A percentile compares a stretch with the other conserved stretches of the same genome.
These are phyloP conservation scores for Hirundichthys speculiger DNA, from an alignment of 2,113 vertebrate genomes.

Conservation along the genomic window DNA sequence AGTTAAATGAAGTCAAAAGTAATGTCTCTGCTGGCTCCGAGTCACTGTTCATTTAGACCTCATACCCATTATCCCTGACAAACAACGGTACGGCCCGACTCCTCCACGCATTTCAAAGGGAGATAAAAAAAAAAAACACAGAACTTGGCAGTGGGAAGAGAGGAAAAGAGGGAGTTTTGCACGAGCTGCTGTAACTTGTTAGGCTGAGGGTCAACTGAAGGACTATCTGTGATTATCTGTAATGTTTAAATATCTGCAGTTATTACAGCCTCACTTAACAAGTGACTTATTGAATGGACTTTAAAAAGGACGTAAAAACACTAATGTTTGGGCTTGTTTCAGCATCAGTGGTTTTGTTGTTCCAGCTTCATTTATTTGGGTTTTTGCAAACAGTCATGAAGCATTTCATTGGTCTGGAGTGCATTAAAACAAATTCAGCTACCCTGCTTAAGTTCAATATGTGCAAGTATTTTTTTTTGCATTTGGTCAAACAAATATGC, in stretches of 20 bases:
- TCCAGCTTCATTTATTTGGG: too few species aligned
- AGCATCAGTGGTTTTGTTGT: too few species aligned
- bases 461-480: too few species aligned
- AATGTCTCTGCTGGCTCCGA: constrained; percentile 25
- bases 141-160: constrained; percentile 53
- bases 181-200: constrained; percentile 31
- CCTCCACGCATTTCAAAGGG: constrained; percentile 43
- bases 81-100: constrained; percentile 52
- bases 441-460: too few species aligned
- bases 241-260: constrained; percentile 16
- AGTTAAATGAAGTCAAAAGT: constrained; percentile 25
- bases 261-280: background rate
- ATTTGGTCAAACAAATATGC: too few species aligned
- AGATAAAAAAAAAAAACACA: constrained; percentile 43
- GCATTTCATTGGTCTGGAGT: too few species aligned
- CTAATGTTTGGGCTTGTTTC: too few species aligned
- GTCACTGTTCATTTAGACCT: constrained; percentile 12
- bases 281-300: too few species aligned
- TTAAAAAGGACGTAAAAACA: too few species aligned
- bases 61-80: constrained; percentile 31
- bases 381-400: too few species aligned
- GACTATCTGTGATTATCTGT: constrained; percentile 30
- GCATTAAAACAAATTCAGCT: too few species aligned
- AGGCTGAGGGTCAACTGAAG: constrained; percentile 40
- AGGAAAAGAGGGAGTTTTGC: constrained; percentile 34